Percentiles rank a stretch among this genome's conserved stretches.
phyloP scores from a whole-genome alignment of 2,888 invertebrate genomes.

The Altica lythri region DNA sequence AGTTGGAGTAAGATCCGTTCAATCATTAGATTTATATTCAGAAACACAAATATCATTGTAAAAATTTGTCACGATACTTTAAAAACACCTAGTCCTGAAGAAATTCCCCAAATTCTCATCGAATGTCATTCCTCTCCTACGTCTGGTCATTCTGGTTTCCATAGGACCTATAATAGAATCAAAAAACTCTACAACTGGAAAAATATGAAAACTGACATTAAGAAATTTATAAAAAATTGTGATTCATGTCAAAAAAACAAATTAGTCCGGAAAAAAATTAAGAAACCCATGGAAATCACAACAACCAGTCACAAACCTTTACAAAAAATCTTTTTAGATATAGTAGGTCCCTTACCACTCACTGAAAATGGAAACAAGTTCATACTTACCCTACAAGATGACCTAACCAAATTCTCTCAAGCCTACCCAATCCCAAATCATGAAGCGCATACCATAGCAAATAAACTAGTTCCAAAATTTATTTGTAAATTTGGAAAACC shows the following conservation, averaged over 20 bases:
- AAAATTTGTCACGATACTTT: constrained; percentile 1
- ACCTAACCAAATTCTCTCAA: constrained; percentile 42
- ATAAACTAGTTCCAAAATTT: constrained; percentile 37
- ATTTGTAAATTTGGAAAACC: constrained; percentile 44
- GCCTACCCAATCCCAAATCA: constrained; percentile 42
- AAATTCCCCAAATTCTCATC: constrained; percentile 22
- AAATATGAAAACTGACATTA: constrained; percentile 36
- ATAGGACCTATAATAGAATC: constrained; percentile 40
- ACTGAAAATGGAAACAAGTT: constrained; percentile 39
- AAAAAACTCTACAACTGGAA: constrained; percentile 39
- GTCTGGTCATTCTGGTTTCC: constrained; percentile 42
- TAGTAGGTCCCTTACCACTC: constrained; percentile 41
- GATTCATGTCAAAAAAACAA: constrained; percentile 35
- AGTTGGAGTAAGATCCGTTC: constrained; percentile 17
- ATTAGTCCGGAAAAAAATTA: constrained; percentile 3
- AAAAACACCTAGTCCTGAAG: background rate
- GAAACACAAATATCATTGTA: background rate
- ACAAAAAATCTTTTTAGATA: constrained; percentile 39
- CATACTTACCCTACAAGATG: constrained; percentile 42
- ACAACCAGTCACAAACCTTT: constrained; percentile 32
- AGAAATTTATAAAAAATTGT: constrained; percentile 37
- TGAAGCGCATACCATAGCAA: constrained; percentile 39
- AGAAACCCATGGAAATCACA: constrained; percentile 14
- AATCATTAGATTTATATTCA: constrained; percentile 11
- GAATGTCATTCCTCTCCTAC: constrained; percentile 37